Conservation (phyloP, 2,888 invertebrate species). For the Escarpia spicata region DNA sequence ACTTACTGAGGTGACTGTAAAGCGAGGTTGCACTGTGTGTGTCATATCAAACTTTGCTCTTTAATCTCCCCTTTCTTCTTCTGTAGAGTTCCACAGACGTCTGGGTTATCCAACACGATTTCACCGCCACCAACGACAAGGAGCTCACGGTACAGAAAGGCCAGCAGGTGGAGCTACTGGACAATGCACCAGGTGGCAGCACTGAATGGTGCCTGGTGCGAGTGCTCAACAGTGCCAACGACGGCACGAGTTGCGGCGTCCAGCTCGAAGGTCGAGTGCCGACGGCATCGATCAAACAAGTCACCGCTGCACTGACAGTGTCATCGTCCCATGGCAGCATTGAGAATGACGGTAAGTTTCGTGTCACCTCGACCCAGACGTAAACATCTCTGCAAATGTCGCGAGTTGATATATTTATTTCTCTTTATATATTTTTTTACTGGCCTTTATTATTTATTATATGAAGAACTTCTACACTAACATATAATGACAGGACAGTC, state of each 20-base stretch:
- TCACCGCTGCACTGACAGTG: conserved; percentile 54
- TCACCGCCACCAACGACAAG: conserved; percentile 76
- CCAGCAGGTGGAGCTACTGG: conserved; percentile 92
- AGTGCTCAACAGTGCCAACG: not conserved
- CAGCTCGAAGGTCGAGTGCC: conserved; percentile 64
- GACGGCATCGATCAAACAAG: conserved; percentile 61
- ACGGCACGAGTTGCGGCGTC: conserved; percentile 46
- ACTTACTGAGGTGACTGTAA: too few species aligned
- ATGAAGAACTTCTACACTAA: not conserved
- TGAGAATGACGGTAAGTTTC: conserved; percentile 61
- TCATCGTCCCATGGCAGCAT: conserved; percentile 59
- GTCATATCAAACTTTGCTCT: not conserved
- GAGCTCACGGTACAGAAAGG: conserved; percentile 89
- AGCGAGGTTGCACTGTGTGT: too few species aligned
- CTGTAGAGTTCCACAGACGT: conserved; percentile 43
- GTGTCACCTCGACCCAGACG: not conserved
- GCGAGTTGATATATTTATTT: not conserved
- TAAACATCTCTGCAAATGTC: not conserved
- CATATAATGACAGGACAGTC: not conserved
- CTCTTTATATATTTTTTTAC: not conserved
- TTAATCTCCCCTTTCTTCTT: not conserved
- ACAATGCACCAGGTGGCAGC: conserved; percentile 63
- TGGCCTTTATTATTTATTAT: conserved; percentile 8
- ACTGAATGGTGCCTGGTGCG: conserved; percentile 66
- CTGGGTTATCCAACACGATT: conserved; percentile 73